Evolutionary conservation across 2,888 invertebrate genomes (phyloP), one percentile per base, ranked within the genome.

Genomic region (Gasteruption jaculator): DNA sequence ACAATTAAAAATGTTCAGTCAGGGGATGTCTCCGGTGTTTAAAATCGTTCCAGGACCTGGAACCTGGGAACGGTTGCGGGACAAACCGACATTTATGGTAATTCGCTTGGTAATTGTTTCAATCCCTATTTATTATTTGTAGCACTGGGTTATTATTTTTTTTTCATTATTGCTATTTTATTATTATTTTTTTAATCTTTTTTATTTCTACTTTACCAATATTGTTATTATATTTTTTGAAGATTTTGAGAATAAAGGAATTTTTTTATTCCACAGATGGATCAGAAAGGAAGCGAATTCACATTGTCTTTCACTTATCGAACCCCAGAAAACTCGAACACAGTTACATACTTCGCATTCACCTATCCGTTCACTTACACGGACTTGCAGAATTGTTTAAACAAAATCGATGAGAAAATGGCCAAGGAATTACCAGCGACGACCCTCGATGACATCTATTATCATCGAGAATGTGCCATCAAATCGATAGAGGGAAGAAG

Each of bases 311-410:
- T 88, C 71, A 80, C 80, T 62, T 85, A 81, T 66, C 76, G 78
- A 16, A 81, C 83, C 12, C 77, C 79, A 41, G 89, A 85, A 56
- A 88, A 82, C 73, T 56, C 75, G 3, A 79, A 82, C 47, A 82
- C 85, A 14, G 80, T 83, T 4, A 83, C 84, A 5, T 92, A 88
- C 72, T 88, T 92, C 73, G 91, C 92, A 0, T 93, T 93, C 71
- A 91, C 91, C 5, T 93, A 87, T 71, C 93, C 93, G 2, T 92
- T 83, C 73, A 85, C 91, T 0, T 92, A 90, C 64, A 77, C 80
- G 0, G 91, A 93, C 58, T 76, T 88, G 37, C 87, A 89, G 69
- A 81, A 82, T 48, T 79, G 82, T 57, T 73, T 92, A 18, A 77
- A 76, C 50, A 78, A 76, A 34, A 78, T 89, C 32, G 89, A 91